Evolutionary conservation across 1,140 invertebrate genomes (phyloP).

Genomic region (Tachypleus tridentatus): DNA sequence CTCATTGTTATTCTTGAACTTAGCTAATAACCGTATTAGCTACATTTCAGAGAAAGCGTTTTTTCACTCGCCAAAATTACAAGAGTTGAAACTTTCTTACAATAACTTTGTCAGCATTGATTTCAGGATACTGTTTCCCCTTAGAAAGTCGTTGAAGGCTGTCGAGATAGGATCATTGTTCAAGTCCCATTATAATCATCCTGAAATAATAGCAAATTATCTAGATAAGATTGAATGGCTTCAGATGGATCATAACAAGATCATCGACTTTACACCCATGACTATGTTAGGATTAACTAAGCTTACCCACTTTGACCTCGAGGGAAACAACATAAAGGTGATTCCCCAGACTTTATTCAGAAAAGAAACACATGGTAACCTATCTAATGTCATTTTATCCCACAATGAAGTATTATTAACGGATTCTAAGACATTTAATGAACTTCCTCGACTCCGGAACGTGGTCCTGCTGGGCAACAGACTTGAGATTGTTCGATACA

Average conservation of each 20-base stretch:
- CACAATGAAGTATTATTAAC: constrained; percentile 54
- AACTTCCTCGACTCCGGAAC: constrained; percentile 49
- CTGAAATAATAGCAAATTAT: constrained; percentile 48
- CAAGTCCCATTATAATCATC: constrained; percentile 49
- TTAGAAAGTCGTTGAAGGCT: constrained; percentile 50
- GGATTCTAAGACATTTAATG: constrained; percentile 47
- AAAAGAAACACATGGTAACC: constrained; percentile 51
- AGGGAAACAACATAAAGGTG: constrained; percentile 61
- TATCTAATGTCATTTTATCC: constrained; percentile 60
- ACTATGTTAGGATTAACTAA: constrained; percentile 52
- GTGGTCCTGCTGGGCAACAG: constrained; percentile 57
- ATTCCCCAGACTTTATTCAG: constrained; percentile 47
- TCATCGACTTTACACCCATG: constrained; percentile 51
- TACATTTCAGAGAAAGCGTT: constrained; percentile 59
- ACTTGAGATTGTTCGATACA: constrained; percentile 42
- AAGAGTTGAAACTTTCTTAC: constrained; percentile 76
- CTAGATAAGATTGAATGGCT: constrained; percentile 59
- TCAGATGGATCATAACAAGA: constrained; percentile 75
- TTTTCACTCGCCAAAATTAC: constrained; percentile 50
- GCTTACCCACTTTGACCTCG: constrained; percentile 69
- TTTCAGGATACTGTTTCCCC: constrained; percentile 56
- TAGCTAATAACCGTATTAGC: constrained; percentile 71
- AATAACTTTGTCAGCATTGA: constrained; percentile 68
- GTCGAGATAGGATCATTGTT: constrained; percentile 53
- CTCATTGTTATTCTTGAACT: constrained; percentile 62